Percentiles rank a stretch among this genome's conserved stretches.
Conservation (phyloP, 1,140 invertebrate genomes). For the Drosophila rufa region DNA sequence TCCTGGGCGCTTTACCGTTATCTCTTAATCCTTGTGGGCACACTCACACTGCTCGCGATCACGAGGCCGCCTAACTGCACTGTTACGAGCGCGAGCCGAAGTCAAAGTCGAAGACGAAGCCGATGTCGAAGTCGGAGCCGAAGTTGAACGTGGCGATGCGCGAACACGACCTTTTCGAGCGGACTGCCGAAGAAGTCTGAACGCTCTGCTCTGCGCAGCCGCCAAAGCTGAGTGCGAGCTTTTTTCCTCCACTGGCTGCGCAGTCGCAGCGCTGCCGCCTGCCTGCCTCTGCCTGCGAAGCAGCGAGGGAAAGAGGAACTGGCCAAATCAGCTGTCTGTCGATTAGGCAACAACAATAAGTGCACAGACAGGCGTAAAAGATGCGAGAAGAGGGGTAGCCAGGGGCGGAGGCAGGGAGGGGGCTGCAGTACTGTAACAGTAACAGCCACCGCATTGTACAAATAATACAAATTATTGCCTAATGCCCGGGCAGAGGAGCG, state of each 20-base stretch:
- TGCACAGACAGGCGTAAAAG: slow-evolving; percentile 69
- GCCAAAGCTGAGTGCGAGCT: slow-evolving; percentile 53
- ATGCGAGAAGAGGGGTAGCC: slow-evolving; percentile 53
- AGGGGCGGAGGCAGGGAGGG: neutral
- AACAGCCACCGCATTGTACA: slow-evolving; percentile 82
- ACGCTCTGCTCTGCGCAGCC: slow-evolving; percentile 60
- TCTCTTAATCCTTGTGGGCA: slow-evolving; percentile 43
- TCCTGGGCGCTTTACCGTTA: slow-evolving; percentile 42
- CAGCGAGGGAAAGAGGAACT: slow-evolving; percentile 43
- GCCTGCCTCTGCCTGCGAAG: slow-evolving; percentile 6
- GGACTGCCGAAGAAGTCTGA: slow-evolving; percentile 83
- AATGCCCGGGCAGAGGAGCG: slow-evolving; percentile 66
- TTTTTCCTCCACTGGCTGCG: slow-evolving; percentile 28
- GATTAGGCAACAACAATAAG: slow-evolving; percentile 82
- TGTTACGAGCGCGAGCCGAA: slow-evolving; percentile 39
- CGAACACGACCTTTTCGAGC: slow-evolving; percentile 82
- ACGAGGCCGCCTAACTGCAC: slow-evolving; percentile 15
- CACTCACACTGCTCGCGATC: slow-evolving; percentile 40
- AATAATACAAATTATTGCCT: slow-evolving; percentile 80
- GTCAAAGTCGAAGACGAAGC: slow-evolving; percentile 18
- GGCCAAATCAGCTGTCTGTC: slow-evolving; percentile 69
- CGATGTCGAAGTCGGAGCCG: slow-evolving; percentile 11
- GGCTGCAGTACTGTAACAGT: slow-evolving; percentile 68
- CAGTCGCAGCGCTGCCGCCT: slow-evolving; percentile 33
- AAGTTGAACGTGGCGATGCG: slow-evolving; percentile 52